Evolutionary conservation across 2,113 vertebrate genomes (phyloP).

Genomic region (Poecilia latipinna): DNA sequence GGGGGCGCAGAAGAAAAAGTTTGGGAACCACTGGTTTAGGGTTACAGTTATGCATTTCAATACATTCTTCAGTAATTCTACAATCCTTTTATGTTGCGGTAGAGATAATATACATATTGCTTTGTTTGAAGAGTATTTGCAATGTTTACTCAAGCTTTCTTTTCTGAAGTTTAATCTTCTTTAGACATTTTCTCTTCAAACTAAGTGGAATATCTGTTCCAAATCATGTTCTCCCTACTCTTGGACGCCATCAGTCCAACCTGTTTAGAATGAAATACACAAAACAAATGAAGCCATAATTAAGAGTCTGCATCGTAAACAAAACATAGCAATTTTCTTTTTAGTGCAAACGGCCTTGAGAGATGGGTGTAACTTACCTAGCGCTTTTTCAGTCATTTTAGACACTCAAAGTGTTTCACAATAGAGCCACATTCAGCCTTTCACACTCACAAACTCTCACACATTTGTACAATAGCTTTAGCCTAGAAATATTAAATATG

Average conservation of each 20-base stretch:
- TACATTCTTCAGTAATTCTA: not conserved
- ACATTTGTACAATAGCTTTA: too few species aligned
- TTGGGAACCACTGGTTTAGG: not conserved
- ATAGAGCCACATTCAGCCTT: too few species aligned
- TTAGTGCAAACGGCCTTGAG: not conserved
- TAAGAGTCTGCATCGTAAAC: not conserved
- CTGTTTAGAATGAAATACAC: not conserved
- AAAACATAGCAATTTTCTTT: not conserved
- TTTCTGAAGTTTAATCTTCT: not conserved
- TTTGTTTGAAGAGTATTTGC: not conserved
- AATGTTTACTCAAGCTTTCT: not conserved
- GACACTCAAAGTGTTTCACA: too few species aligned
- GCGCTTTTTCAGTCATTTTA: too few species aligned
- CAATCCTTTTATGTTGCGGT: too few species aligned
- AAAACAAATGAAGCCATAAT: not conserved
- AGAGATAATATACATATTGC: not conserved
- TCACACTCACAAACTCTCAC: too few species aligned
- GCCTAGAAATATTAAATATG: too few species aligned
- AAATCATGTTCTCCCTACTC: not conserved
- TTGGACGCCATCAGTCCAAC: too few species aligned
- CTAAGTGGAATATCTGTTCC: not conserved
- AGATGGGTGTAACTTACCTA: too few species aligned
- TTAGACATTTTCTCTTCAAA: not conserved
- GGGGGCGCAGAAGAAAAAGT: too few species aligned
- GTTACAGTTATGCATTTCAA: not conserved